Percentiles rank a stretch among this genome's conserved stretches.
phyloP scores from a whole-genome alignment of 2,797 vertebrate species.

The Sarcoramphus papa region DNA sequence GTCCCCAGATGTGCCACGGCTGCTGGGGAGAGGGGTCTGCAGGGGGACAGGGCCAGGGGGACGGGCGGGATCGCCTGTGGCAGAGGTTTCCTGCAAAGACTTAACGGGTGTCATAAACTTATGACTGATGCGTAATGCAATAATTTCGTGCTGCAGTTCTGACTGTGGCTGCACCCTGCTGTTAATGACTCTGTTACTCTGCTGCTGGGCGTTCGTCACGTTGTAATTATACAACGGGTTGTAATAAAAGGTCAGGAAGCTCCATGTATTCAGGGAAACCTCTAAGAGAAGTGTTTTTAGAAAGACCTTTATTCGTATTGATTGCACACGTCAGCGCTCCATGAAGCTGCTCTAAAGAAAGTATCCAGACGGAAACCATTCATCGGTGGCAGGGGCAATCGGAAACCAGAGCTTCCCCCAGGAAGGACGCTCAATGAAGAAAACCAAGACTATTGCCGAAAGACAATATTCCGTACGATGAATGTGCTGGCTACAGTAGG shows the following conservation, averaged over 20 bases:
- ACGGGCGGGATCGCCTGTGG: accelerated
- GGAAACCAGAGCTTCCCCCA: not conserved
- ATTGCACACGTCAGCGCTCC: not conserved
- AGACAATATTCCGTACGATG: accelerated
- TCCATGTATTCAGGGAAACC: not conserved
- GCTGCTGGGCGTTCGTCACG: accelerated
- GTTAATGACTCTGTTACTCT: not conserved
- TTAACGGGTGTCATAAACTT: accelerated
- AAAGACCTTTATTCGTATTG: not conserved
- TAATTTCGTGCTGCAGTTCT: not conserved
- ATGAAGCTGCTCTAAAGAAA: not conserved
- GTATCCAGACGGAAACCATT: not conserved
- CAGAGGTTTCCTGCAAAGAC: not conserved
- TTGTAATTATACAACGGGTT: not conserved
- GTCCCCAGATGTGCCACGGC: not conserved
- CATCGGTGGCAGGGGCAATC: accelerated
- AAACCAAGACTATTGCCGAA: accelerated
- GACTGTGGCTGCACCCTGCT: not conserved
- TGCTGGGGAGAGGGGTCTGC: not conserved
- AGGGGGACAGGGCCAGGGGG: no score
- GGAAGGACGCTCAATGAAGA: not conserved
- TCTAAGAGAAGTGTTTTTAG: not conserved
- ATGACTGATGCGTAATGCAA: not conserved
- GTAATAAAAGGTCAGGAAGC: not conserved
- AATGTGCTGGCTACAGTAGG: no score